Conservation (phyloP, 2,888 invertebrate species). For the Stenchaetothrips biformis region DNA sequence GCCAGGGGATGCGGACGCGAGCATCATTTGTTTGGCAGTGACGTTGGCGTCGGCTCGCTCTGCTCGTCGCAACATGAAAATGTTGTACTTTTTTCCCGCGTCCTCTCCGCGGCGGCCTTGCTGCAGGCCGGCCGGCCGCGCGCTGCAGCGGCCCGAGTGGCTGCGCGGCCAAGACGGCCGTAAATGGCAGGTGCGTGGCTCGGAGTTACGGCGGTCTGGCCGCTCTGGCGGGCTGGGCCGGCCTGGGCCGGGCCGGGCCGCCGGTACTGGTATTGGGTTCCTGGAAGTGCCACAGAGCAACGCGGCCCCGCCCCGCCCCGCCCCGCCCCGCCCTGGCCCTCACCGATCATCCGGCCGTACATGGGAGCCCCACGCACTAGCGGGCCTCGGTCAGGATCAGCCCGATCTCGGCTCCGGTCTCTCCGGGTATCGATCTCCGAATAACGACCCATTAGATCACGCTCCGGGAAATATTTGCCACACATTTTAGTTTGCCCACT, state of each 20-base stretch:
- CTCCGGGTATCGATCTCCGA: too few relatives aligned
- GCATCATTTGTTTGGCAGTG: too few relatives aligned
- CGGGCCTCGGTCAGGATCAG: too few relatives aligned
- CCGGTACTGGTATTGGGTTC: too few relatives aligned
- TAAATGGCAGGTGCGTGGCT: conserved; percentile 30
- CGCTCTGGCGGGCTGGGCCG: too few relatives aligned
- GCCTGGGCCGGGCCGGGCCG: conserved; percentile 25
- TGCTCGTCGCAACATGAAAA: background rate
- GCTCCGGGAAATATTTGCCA: too few relatives aligned
- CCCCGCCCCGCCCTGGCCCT: background rate
- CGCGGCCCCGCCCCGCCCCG: conserved; percentile 24
- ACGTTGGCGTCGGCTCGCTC: too few relatives aligned
- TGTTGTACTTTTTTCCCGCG: background rate
- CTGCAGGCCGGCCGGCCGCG: background rate
- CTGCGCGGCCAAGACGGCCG: conserved; percentile 19
- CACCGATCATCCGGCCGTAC: conserved; percentile 19
- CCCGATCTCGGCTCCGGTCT: too few relatives aligned
- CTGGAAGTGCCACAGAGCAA: background rate
- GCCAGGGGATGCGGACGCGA: too few relatives aligned
- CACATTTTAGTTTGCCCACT: too few relatives aligned
- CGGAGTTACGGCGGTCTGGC: conserved; percentile 29
- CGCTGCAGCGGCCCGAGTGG: conserved; percentile 18
- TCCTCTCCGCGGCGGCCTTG: background rate
- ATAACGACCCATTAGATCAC: too few relatives aligned
- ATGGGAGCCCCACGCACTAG: background rate